A percentile compares a stretch with the other conserved stretches of the same genome.
Conservation (phyloP, 2,797 vertebrate species). For the Carduelis carduelis region DNA sequence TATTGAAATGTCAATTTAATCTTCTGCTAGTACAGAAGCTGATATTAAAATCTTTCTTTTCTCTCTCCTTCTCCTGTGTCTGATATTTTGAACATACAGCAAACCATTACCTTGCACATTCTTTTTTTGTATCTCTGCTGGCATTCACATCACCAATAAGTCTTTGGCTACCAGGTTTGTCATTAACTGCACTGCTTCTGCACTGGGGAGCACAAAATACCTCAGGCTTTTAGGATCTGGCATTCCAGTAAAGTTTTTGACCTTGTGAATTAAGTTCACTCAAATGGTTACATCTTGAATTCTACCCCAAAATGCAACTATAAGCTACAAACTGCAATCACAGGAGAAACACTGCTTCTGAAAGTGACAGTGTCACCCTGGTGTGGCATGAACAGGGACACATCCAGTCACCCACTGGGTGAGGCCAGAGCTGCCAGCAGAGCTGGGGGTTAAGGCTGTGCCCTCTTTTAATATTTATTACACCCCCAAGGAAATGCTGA, state of each 20-base stretch:
- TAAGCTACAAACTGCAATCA: not conserved
- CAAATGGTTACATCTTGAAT: not conserved
- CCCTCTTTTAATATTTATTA: not conserved
- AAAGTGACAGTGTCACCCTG: not conserved
- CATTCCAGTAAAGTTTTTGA: not conserved
- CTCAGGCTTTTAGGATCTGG: not conserved
- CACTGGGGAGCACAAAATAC: not conserved
- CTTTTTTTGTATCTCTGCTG: not conserved
- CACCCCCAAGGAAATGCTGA: not conserved
- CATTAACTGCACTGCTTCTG: not conserved
- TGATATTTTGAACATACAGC: not conserved
- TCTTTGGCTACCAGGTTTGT: not conserved
- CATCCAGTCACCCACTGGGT: not conserved
- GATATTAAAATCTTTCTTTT: not conserved
- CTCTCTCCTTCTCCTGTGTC: not conserved
- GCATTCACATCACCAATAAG: not conserved
- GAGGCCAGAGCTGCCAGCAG: not conserved
- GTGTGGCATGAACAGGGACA: not conserved
- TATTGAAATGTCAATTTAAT: not conserved
- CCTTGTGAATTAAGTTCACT: not conserved
- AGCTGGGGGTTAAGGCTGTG: not conserved
- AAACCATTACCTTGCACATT: not conserved
- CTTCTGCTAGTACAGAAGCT: not conserved
- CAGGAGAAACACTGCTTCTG: not conserved
- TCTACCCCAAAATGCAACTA: not conserved